A percentile compares a stretch with the other conserved stretches of the same genome.
phyloP scores from a whole-genome alignment of 2,113 vertebrate genomes.

The Caloenas nicobarica region DNA sequence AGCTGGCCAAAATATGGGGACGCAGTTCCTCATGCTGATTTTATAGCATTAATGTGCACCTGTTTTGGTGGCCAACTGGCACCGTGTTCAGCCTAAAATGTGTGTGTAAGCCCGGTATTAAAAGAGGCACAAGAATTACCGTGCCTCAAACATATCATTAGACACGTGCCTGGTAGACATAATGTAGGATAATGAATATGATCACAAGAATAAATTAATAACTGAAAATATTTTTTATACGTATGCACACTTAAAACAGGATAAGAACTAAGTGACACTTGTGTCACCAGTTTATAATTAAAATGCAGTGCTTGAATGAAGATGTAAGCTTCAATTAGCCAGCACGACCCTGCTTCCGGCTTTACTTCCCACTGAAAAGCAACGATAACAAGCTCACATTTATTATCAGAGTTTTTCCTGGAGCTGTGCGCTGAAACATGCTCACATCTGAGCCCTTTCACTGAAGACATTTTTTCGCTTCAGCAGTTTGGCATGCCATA shows the following conservation, averaged over 20 bases:
- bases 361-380: constrained; percentile 74
- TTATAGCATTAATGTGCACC: constrained; percentile 21
- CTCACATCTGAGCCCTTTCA: constrained; percentile 77
- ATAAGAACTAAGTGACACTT: constrained; percentile 58
- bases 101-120: constrained; percentile 13
- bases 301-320: constrained; percentile 61
- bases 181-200: constrained; percentile 53
- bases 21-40: not conserved
- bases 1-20: constrained; percentile 48
- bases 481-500: constrained; percentile 80
- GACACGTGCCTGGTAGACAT: constrained; percentile 60
- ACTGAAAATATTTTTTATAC: constrained; percentile 53
- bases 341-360: constrained; percentile 71
- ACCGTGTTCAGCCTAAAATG: not conserved
- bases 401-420: constrained; percentile 70
- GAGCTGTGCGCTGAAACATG: constrained; percentile 73
- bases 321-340: constrained; percentile 80
- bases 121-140: constrained; percentile 52
- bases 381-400: constrained; percentile 78
- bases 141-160: constrained; percentile 64
- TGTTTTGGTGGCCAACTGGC: constrained; percentile 46
- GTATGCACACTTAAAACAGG: constrained; percentile 63
- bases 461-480: constrained; percentile 73
- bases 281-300: constrained; percentile 75
- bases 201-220: constrained; percentile 63